A percentile compares a stretch with the other conserved stretches of the same genome.
Conservation (phyloP, 1,140 invertebrate genomes). For the Panagrolaimus sp. region DNA sequence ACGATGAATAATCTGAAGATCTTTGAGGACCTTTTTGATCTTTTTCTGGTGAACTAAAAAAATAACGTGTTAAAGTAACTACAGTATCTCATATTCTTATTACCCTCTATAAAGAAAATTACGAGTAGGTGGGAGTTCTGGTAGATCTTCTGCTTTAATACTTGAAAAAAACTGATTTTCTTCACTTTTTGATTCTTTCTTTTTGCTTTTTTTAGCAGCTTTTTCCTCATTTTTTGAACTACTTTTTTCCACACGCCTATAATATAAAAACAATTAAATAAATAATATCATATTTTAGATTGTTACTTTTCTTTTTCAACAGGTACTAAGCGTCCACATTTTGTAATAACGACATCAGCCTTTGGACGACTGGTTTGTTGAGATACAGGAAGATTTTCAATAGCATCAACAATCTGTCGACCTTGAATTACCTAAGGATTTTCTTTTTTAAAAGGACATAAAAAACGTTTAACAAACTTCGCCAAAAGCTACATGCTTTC, state of each 20-base stretch:
- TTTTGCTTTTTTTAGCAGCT: background rate
- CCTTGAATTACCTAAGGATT: constrained; percentile 30
- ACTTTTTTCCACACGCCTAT: too few species aligned
- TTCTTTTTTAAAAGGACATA: background rate
- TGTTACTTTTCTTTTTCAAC: constrained; percentile 7
- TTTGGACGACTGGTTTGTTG: constrained; percentile 28
- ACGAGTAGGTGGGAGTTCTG: background rate
- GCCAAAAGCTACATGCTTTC: constrained; percentile 44
- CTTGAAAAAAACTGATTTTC: background rate
- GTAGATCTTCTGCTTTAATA: background rate
- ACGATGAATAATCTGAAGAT: too few species aligned
- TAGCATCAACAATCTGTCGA: constrained; percentile 25
- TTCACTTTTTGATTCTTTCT: background rate
- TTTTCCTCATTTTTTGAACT: background rate
- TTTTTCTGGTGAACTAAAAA: too few species aligned
- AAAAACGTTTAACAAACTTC: constrained; percentile 23
- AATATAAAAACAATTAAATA: background rate
- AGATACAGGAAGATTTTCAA: constrained; percentile 39
- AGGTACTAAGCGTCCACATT: constrained; percentile 18
- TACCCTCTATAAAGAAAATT: too few species aligned
- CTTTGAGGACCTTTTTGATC: too few species aligned
- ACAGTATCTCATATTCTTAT: too few species aligned
- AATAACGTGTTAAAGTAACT: too few species aligned
- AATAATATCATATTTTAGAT: background rate
- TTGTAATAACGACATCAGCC: constrained; percentile 30